Percentiles rank a stretch among this genome's conserved stretches.
Evolutionary conservation across 2,888 invertebrate genomes (phyloP).

Genomic region (Melinopterus prodromus): DNA sequence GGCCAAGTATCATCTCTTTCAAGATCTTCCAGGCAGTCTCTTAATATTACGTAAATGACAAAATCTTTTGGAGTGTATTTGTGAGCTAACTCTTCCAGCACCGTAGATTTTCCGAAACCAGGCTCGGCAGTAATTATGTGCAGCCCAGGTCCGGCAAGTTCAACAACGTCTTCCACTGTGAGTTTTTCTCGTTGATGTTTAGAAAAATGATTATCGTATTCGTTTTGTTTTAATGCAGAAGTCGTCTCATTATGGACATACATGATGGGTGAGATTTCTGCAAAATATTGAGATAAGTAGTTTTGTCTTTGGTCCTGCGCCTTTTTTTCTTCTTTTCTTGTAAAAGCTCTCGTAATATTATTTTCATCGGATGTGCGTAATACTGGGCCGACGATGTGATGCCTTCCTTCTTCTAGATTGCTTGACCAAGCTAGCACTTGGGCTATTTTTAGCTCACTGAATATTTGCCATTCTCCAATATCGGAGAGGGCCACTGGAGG

Average conservation of each 20-base stretch:
- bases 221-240: too few relatives aligned
- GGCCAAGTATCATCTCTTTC: neutral
- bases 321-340: neutral
- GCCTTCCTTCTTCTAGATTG: neutral
- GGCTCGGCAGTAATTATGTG: neutral
- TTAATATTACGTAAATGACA: neutral
- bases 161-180: neutral
- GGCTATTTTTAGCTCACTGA: neutral
- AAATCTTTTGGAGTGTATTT: neutral
- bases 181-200: neutral
- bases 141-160: neutral
- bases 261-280: too few relatives aligned
- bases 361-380: neutral
- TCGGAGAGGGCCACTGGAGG: neutral
- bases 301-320: too few relatives aligned
- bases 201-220: too few relatives aligned
- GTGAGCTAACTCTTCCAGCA: neutral
- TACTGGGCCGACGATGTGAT: neutral
- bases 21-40: neutral
- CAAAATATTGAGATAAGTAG: too few relatives aligned
- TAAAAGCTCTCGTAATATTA: neutral
- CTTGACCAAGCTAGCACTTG: neutral
- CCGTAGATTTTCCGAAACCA: neutral
- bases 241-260: too few relatives aligned
- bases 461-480: neutral